phyloP scores from a whole-genome alignment of 1,140 invertebrate genomes.

The Myzus persicae region DNA sequence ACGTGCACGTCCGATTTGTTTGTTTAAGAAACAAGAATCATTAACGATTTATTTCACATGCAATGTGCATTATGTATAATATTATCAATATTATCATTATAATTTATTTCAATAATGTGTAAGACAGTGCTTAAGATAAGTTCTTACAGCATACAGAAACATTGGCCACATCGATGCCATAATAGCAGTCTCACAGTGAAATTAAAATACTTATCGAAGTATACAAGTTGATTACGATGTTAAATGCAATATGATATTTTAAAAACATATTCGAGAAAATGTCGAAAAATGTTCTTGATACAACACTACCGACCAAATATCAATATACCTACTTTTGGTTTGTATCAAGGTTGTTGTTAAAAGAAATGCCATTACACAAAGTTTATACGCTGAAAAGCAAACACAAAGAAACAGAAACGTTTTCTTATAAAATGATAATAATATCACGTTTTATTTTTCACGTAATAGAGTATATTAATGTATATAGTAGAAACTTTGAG shows the following conservation, averaged over 20 bases:
- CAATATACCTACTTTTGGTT: slow-evolving; percentile 3
- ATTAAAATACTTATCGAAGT: neutral
- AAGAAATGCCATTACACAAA: neutral
- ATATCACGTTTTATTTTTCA: slow-evolving; percentile 33
- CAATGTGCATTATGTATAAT: neutral
- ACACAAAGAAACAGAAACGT: slow-evolving; percentile 44
- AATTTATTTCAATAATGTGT: neutral
- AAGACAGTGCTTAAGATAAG: neutral
- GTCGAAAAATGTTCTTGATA: neutral
- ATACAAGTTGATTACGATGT: neutral
- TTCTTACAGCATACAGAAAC: neutral
- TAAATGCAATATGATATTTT: neutral
- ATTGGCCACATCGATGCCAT: neutral
- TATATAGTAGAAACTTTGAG: neutral
- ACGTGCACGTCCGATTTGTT: too few species aligned
- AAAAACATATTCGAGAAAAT: neutral
- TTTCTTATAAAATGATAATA: slow-evolving; percentile 30
- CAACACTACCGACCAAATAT: neutral
- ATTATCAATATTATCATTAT: neutral
- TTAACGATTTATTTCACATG: neutral
- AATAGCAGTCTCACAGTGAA: neutral
- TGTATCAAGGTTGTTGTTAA: neutral
- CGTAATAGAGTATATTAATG: neutral
- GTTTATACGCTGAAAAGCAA: neutral
- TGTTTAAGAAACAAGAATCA: too few species aligned